Evolutionary conservation across 2,113 vertebrate species (phyloP).

Genomic region (Plestiodon gilberti): DNA sequence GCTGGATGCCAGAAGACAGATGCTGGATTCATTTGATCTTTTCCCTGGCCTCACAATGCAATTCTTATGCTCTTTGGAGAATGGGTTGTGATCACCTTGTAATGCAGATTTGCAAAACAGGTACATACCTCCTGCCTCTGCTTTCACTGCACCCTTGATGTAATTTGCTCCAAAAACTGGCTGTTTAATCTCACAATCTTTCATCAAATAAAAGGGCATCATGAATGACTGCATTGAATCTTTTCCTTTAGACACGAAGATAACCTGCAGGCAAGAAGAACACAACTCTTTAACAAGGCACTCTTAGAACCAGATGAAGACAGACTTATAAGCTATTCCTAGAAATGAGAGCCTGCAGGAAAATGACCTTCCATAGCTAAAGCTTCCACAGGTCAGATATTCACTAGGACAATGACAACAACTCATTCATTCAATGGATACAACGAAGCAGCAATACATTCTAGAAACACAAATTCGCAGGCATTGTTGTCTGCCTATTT

Average conservation of each 20-base stretch:
- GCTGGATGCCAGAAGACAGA: not conserved
- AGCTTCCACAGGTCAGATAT: slow-evolving; percentile 19
- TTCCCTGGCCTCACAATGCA: not conserved
- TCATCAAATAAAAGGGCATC: slow-evolving; percentile 98
- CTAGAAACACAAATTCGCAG: slow-evolving; percentile 10
- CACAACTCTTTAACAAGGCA: not conserved
- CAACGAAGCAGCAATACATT: not conserved
- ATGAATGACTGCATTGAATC: slow-evolving; percentile 93
- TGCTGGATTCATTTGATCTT: not conserved
- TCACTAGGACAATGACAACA: not conserved
- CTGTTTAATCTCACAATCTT: slow-evolving; percentile 96
- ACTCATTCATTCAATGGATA: not conserved
- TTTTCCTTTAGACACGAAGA: slow-evolving; percentile 91
- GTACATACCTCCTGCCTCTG: slow-evolving; percentile 89
- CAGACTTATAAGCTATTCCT: not conserved
- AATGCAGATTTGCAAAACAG: not conserved
- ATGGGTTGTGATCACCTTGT: not conserved
- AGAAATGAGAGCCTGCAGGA: not conserved
- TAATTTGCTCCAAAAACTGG: slow-evolving; percentile 97
- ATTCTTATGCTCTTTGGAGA: not conserved
- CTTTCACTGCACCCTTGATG: slow-evolving; percentile 88
- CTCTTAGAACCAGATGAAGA: slow-evolving; percentile 18
- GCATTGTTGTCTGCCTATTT: not conserved
- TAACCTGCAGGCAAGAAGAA: slow-evolving; percentile 79
- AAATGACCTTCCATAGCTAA: slow-evolving; percentile 10